Base-by-base conservation (phyloP, 92 coral and sea anemone species). In the Parazoanthus atlanticus region DNA sequence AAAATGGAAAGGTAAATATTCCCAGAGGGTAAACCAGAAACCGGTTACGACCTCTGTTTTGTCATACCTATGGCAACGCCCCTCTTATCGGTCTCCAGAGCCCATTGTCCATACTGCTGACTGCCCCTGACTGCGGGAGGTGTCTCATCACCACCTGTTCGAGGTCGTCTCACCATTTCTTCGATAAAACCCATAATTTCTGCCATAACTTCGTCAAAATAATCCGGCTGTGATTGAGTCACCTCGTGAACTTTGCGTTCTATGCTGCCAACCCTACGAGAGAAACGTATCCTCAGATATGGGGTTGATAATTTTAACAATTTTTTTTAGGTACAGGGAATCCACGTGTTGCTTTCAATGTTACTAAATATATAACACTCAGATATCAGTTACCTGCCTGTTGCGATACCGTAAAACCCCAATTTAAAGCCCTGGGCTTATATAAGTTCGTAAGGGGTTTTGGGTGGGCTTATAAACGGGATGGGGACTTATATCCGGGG, bases 71-170 rank as follows among this genome's bases (percentile, higher is more conserved):
- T 76, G n/a, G 89, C 90, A 9, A 91, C 88, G 33, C 89, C 92
- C 28, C 74, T 90, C 13, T 92, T 90, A 41, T 90, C 91, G 69
- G 93, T 74, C 36, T 80, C 90, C 78, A 91, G 94, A 30, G 93
- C 93, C 98, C 98, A 96, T 81, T 93, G 96, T 54, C 94, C 97
- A 79, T 94, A 96, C 80, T 89, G 96, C 90, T 96, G 98, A 49
- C 93, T 89, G 32, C 94, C 92, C 36, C 92, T 89, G 83, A 76
- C 89, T 25, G 88, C 84, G 19, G 94, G 88, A 52, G 90, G 78
- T 15, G 33, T 76, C n/a, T 80, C 86, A 23, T 36, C 74, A 19
- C 7, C 70, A 41, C 21, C 33, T 13, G 78, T 25, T 21, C 81
- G 71, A 17, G 89, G 78, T 64, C 32, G 85, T 43, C 46, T 86